A percentile compares a stretch with the other conserved stretches of the same genome.
Evolutionary conservation across 2,888 invertebrate genomes (phyloP).

Genomic region (Aricia artaxerxes): DNA sequence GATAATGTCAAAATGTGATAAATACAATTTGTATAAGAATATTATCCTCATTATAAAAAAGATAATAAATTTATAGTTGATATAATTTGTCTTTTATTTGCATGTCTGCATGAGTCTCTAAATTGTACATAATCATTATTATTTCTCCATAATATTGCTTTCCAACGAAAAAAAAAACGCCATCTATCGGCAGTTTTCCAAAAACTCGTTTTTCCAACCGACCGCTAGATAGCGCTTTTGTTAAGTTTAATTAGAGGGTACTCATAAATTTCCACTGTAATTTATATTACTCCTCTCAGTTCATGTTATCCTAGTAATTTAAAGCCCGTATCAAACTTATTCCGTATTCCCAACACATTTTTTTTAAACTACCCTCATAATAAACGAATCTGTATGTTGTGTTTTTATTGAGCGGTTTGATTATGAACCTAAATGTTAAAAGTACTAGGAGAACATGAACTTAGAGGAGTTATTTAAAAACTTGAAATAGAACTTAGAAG

Average conservation of each 20-base stretch:
- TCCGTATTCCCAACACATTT: too few species aligned
- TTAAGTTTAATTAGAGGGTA: neutral
- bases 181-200: neutral
- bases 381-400: too few species aligned
- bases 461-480: too few species aligned
- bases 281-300: neutral
- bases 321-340: too few species aligned
- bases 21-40: constrained; percentile 35
- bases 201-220: neutral
- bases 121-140: neutral
- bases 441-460: too few species aligned
- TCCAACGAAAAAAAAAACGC: neutral
- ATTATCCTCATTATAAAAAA: constrained; percentile 1
- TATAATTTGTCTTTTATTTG: neutral
- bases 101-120: neutral
- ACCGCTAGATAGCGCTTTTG: too few species aligned
- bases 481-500: too few species aligned
- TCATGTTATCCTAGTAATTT: neutral
- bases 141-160: neutral
- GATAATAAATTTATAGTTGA: constrained; percentile 27
- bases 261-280: neutral
- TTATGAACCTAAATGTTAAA: too few species aligned
- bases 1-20: constrained; percentile 34
- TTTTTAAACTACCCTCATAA: neutral
- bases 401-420: too few species aligned